A percentile compares a stretch with the other conserved stretches of the same genome.
Evolutionary conservation across 2,888 invertebrate genomes (phyloP).

Genomic region (Troides oblongomaculatus): DNA sequence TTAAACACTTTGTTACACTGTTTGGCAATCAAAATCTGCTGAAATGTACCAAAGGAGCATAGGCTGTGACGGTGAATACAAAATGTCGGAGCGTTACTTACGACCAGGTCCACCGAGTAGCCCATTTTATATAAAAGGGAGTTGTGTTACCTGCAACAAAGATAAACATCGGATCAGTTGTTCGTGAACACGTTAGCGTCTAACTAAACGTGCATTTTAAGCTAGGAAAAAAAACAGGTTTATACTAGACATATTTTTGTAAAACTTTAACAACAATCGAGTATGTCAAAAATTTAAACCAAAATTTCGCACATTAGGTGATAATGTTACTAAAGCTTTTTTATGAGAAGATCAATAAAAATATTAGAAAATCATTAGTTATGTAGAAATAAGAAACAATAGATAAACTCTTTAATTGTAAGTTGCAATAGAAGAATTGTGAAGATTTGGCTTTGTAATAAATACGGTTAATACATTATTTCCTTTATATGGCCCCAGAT

Average conservation of each 20-base stretch:
- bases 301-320: not conserved
- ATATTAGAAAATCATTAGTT: no score
- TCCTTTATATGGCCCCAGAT: no score
- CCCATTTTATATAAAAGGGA: slow-evolving; percentile 34
- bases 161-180: slow-evolving; percentile 31
- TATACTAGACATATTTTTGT: no score
- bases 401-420: no score
- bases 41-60: not conserved
- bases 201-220: slow-evolving; percentile 18
- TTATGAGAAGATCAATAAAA: no score
- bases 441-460: no score
- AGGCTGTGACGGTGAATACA: slow-evolving; percentile 5
- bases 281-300: not conserved
- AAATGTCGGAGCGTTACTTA: slow-evolving; percentile 25
- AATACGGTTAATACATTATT: no score
- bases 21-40: not conserved
- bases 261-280: not conserved
- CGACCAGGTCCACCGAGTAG: slow-evolving; percentile 21
- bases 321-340: no score
- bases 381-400: no score
- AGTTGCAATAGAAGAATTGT: no score
- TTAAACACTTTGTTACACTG: no score
- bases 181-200: slow-evolving; percentile 20
- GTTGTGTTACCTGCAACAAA: slow-evolving; percentile 51
- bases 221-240: slow-evolving; percentile 3